A percentile compares a stretch with the other conserved stretches of the same genome.
These are phyloP conservation scores for Ia io DNA, from an alignment of 2,113 vertebrate species.

Conservation along the genomic window DNA sequence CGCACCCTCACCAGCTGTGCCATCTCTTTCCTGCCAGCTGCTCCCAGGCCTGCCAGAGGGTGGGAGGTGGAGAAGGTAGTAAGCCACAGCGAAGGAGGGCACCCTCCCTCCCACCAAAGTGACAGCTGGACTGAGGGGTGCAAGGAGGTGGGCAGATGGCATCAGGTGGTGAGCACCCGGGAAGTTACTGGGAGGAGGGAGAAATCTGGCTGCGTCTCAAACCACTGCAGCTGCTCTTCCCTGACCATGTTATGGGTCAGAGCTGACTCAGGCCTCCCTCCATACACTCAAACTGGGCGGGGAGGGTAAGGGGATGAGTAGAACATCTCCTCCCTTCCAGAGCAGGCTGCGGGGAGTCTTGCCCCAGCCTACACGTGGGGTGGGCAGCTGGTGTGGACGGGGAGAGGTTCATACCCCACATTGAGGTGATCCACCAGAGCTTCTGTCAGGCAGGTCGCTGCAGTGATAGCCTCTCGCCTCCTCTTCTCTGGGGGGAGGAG, in stretches of 20 bases:
- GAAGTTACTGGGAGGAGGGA: not conserved
- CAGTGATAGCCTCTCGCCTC: conserved; percentile 90
- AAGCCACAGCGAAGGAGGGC: conserved; percentile 12
- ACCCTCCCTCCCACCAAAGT: not conserved
- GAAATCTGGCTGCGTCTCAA: not conserved
- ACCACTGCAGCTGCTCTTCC: conserved; percentile 39
- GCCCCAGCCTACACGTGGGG: not conserved
- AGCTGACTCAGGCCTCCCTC: conserved; percentile 9
- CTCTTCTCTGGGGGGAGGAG: conserved; percentile 84
- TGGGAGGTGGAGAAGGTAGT: conserved; percentile 18
- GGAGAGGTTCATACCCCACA: conserved; percentile 86
- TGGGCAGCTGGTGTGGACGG: not conserved
- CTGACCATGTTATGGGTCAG: not conserved
- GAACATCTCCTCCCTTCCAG: not conserved
- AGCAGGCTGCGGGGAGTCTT: not conserved
- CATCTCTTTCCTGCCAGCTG: conserved; percentile 65
- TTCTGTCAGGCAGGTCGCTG: conserved; percentile 93
- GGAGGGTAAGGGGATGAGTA: not conserved
- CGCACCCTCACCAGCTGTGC: conserved; percentile 38
- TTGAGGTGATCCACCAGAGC: conserved; percentile 95
- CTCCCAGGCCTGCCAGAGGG: conserved; percentile 45
- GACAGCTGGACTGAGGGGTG: conserved; percentile 63
- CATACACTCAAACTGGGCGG: not conserved
- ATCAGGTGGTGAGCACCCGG: conserved; percentile 5
- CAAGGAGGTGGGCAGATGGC: conserved; percentile 58